Evolutionary conservation across 2,888 invertebrate species (phyloP), one percentile per base, ranked within the genome.

Genomic region (Biston betularia): DNA sequence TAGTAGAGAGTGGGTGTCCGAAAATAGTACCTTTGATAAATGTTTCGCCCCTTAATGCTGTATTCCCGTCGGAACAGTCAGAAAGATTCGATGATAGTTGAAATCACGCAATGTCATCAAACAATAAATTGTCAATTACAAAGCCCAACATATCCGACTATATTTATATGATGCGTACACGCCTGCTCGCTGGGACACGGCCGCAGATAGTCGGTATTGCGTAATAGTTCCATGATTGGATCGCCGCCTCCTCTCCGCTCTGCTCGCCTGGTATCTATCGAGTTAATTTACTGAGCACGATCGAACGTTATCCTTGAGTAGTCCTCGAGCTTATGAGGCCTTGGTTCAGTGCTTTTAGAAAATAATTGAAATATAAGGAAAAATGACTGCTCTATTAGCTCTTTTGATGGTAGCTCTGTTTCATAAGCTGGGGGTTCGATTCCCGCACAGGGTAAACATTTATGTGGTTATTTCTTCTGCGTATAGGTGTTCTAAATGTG

Each of bases 211-310:
- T 67, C 40, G 59, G 44, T 24, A 34, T 42, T 63, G 48, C 79
- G 85, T 87, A 89, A 89, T 88, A 82, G 85, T 79, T 81, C 79
- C 82, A 82, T 84, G 89, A 89, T 91, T 89, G 87, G 89, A 90
- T 87, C 85, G 86, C 84, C 81, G 81, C 82, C 83, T 82, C 88
- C 82, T 84, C 81, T 78, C 77, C 82, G 79, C 84, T 77, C 78
- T 76, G 77, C 75, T 79, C 81, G 78, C 88, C 86, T 86, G 81
- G 86, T 87, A 85, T 82, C 78, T 81, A 86, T 89, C 79, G 82
- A 85, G 83, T 86, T 87, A 85, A 87, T 86, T 85, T 85, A 80
- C 78, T 75, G 74, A 79, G 79, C 72, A 75, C 75, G 74, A 76
- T 75, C 75, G 73, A 72, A 73, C 75, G 65, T 69, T 68, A 54